These are phyloP conservation scores for Willowsia nigromaculata DNA, from an alignment of 2,888 invertebrate genomes.

Conservation along the genomic window DNA sequence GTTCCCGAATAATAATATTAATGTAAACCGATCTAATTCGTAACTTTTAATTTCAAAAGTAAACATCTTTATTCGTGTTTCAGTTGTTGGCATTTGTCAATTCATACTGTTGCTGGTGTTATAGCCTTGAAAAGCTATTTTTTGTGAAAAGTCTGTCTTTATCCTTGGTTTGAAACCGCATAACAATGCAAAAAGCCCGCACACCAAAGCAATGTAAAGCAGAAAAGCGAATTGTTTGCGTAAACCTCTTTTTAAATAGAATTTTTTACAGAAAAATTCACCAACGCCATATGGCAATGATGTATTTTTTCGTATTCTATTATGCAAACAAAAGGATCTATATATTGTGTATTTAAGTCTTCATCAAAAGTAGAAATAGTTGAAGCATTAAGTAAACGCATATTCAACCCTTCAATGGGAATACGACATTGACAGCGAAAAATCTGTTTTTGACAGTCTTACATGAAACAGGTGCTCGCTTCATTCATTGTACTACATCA, in stretches of 20 bases:
- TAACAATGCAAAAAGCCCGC: conserved; percentile 40
- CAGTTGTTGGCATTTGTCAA: background rate
- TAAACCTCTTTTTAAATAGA: conserved; percentile 45
- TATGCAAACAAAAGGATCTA: conserved; percentile 57
- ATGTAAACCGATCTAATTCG: conserved; percentile 36
- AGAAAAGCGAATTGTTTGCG: background rate
- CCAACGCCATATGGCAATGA: conserved; percentile 68
- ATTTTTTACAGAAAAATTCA: conserved; percentile 61
- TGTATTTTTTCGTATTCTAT: conserved; percentile 60
- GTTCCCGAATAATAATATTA: background rate
- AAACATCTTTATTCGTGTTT: conserved; percentile 42
- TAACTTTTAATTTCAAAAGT: conserved; percentile 50
- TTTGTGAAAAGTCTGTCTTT: conserved; percentile 50
- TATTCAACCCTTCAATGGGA: conserved; percentile 39
- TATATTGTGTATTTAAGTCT: conserved; percentile 59
- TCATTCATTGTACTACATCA: conserved; percentile 48
- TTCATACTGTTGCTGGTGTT: background rate
- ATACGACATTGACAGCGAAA: conserved; percentile 68
- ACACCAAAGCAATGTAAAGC: conserved; percentile 23
- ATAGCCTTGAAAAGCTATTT: conserved; percentile 59
- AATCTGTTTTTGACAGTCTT: conserved; percentile 72
- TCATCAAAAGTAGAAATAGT: conserved; percentile 34
- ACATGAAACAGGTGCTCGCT: conserved; percentile 71
- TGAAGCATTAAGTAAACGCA: conserved; percentile 7
- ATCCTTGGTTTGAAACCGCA: conserved; percentile 67